Evolutionary conservation across 2,888 invertebrate genomes (phyloP), one percentile per base, ranked within the genome.

Genomic region (Drosophila macrospina): DNA sequence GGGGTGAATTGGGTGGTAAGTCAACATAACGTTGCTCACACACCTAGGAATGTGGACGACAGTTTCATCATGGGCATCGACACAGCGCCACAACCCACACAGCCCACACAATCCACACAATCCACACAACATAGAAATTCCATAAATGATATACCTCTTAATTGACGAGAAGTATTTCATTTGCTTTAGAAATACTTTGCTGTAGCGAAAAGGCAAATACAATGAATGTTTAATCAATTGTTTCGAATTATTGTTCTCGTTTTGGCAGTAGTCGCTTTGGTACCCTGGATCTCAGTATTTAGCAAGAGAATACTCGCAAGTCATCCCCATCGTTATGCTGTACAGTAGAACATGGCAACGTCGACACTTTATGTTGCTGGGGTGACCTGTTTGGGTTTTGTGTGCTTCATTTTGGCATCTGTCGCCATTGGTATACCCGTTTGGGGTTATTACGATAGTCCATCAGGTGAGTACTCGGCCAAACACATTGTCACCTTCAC

Each of bases 401-500:
- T 96, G 79, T 96, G 96, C 91, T 96, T 97, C 91, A 95, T 96
- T 70, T 94, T 97, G 81, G 96, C 97, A 87, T 96, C 96, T 65
- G 95, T 96, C 42, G 96, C 97, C 52, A 95, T 97, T 54, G 96
- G 96, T 74, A 94, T 97, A 88, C 97, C 97, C 48, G 94, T 96
- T 88, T 97, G 97, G 97, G 97, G 97, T 70, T 95, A 96, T 92
- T 97, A 96, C 92, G 94, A 94, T 90, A 91, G 90, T 88, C 89
- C 90, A 61, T 79, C 89, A 89, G 94, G 95, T 94, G 91, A 93
- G 93, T 93, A 16, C 11, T 13, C 28, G 13, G 13, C n/a, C 13
- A 2, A 41, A 24, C 5, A 10, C 24, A 24, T n/a, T 24, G 20
- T 20, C n/a, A n/a, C n/a, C n/a, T 11, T 13, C 11, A 6, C 8